Percentiles rank a stretch among this genome's conserved stretches.
These are phyloP conservation scores for Spermophilus dauricus DNA, from an alignment of 2,113 vertebrate species.

Conservation along the genomic window DNA sequence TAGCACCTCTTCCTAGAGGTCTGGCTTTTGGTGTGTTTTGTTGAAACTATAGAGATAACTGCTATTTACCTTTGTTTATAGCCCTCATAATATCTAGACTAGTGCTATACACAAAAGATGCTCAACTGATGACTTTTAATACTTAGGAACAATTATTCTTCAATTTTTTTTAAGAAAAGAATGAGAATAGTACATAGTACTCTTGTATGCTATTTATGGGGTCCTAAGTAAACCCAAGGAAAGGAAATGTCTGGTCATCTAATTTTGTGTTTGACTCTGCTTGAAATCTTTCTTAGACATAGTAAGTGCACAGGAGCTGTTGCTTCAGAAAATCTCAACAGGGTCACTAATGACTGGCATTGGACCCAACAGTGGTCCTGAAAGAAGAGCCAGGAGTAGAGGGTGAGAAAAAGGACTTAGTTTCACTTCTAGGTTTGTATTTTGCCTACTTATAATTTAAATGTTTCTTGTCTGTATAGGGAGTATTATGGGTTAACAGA, in stretches of 20 bases:
- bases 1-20: conserved; percentile 54
- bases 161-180: background rate
- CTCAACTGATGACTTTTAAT: background rate
- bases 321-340: background rate
- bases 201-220: background rate
- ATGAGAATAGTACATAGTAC: background rate
- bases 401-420: background rate
- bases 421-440: conserved; percentile 22
- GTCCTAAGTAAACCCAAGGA: conserved; percentile 21
- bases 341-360: background rate
- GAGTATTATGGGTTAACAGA: conserved; percentile 1
- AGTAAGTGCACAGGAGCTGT: background rate
- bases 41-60: conserved; percentile 70
- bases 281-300: background rate
- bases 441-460: conserved; percentile 45
- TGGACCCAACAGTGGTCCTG: background rate
- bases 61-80: conserved; percentile 67
- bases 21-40: conserved; percentile 75
- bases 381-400: background rate
- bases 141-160: background rate
- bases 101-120: background rate
- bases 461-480: conserved; percentile 6
- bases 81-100: background rate
- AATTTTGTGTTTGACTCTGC: background rate
- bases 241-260: background rate